Conservation (phyloP, 2,797 vertebrate genomes). For the Eidolon dupreanum region DNA sequence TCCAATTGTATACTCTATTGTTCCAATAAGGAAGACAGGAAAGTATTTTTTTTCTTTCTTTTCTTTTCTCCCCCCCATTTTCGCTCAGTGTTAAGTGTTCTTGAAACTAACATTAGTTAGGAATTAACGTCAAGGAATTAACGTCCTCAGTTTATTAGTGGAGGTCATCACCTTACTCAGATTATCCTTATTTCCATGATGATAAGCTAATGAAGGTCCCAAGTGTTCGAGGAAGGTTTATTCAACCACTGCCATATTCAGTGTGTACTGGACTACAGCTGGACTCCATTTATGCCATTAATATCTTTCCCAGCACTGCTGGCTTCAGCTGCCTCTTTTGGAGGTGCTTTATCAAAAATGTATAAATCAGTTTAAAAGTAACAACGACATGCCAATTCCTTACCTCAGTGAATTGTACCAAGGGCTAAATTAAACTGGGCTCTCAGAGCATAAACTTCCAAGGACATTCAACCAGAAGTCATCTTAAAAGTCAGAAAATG, state of each 20-base stretch:
- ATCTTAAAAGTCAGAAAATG: neutral
- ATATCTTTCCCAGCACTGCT: neutral
- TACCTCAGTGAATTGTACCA: neutral
- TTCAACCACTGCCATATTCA: neutral
- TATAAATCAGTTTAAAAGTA: neutral
- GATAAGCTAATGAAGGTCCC: conserved; percentile 3
- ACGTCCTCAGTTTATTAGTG: conserved; percentile 36
- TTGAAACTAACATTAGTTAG: conserved; percentile 61
- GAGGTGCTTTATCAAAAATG: neutral
- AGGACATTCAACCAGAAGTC: neutral
- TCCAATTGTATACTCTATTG: neutral
- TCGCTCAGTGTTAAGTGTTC: neutral
- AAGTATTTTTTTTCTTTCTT: neutral
- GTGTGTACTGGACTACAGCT: neutral
- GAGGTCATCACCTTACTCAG: conserved; percentile 37
- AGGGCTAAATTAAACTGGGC: neutral
- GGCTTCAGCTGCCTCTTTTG: neutral
- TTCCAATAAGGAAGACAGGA: neutral
- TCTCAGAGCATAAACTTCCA: neutral
- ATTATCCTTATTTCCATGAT: conserved; percentile 54
- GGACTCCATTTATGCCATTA: neutral
- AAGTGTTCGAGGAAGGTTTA: neutral
- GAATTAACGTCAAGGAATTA: conserved; percentile 32
- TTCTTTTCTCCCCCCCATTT: neutral
- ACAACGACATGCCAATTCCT: neutral